Evolutionary conservation across 2,113 vertebrate genomes (phyloP).

Genomic region (Gila orcuttii): DNA sequence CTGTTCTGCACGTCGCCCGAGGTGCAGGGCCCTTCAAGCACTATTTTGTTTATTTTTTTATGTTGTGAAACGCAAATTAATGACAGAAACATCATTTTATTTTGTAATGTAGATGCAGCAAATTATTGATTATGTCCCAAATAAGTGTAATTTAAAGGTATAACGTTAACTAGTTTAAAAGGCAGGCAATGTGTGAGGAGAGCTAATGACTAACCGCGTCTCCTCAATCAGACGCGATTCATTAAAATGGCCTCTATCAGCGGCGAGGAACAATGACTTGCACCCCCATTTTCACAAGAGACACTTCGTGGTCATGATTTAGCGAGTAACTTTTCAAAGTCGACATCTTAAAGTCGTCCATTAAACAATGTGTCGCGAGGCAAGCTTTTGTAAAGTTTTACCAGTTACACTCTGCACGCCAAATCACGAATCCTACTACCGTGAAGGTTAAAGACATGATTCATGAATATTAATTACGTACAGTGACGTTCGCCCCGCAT

Average conservation of each 20-base stretch:
- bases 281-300: background rate
- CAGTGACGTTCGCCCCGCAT: background rate
- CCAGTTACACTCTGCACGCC: background rate
- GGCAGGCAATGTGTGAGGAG: background rate
- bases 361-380: background rate
- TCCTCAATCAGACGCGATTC: constrained; percentile 41
- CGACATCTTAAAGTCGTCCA: background rate
- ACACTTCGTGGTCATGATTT: background rate
- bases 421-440: background rate
- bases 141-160: background rate
- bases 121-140: background rate
- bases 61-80: constrained; percentile 77
- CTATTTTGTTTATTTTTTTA: constrained; percentile 67
- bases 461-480: constrained; percentile 28
- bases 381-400: constrained; percentile 35
- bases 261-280: constrained; percentile 52
- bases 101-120: constrained; percentile 44
- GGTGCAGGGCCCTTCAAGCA: constrained; percentile 51
- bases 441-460: background rate
- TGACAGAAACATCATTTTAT: constrained; percentile 81
- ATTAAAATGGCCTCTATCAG: constrained; percentile 59
- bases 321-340: too few relatives aligned
- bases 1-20: background rate
- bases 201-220: background rate
- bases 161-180: background rate